Percentiles rank a stretch among this genome's conserved stretches.
Evolutionary conservation across 2,797 vertebrate genomes (phyloP).

Genomic region (Urocyon cinereoargenteus): DNA sequence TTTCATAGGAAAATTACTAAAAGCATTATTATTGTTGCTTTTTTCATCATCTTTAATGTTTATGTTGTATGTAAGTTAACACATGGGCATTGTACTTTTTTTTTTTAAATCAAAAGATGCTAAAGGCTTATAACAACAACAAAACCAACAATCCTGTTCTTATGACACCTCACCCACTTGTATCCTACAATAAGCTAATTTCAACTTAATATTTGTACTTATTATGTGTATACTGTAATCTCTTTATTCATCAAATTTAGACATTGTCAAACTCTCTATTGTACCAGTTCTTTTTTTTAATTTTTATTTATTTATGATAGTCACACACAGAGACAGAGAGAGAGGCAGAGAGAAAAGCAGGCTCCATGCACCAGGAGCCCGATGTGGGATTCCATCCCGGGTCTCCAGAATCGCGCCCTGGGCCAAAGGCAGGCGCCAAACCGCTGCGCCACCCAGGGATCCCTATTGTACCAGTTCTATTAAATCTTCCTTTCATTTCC

Average conservation of each 20-base stretch:
- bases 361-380: too few species aligned
- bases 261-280: not conserved
- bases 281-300: not conserved
- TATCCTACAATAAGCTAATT: not conserved
- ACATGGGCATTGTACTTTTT: not conserved
- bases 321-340: too few species aligned
- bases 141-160: not conserved
- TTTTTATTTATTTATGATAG: too few species aligned
- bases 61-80: constrained; percentile 18
- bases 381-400: too few species aligned
- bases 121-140: not conserved
- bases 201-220: not conserved
- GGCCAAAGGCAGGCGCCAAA: too few species aligned
- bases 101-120: not conserved
- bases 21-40: not conserved
- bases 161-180: not conserved
- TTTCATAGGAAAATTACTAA: not conserved
- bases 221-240: not conserved
- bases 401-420: too few species aligned
- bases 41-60: not conserved
- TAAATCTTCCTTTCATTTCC: not conserved
- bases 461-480: not conserved
- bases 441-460: too few species aligned
- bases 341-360: too few species aligned
- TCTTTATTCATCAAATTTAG: not conserved